A percentile compares a stretch with the other conserved stretches of the same genome.
phyloP scores from a whole-genome alignment of 2,888 invertebrate species.

The Bruchidius siliquastri region DNA sequence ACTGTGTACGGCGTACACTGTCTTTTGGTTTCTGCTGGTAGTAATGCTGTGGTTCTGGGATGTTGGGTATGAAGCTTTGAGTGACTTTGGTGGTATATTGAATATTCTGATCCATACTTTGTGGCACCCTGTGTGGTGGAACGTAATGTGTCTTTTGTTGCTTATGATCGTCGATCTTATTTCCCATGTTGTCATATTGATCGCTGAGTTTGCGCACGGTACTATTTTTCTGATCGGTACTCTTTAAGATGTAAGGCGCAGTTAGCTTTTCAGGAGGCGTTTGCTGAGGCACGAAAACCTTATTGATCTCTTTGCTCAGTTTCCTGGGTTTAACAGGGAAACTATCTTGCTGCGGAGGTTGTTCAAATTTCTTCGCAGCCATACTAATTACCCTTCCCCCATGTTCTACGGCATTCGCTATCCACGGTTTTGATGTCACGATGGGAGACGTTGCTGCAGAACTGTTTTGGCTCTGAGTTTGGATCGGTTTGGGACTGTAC shows the following conservation, averaged over 20 bases:
- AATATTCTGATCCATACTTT: not conserved
- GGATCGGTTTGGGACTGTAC: constrained; percentile 43
- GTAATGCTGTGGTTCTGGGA: constrained; percentile 3
- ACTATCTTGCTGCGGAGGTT: constrained; percentile 23
- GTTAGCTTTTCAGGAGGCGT: constrained; percentile 30
- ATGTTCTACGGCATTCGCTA: constrained; percentile 44
- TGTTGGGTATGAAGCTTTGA: constrained; percentile 7
- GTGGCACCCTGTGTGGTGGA: constrained; percentile 1
- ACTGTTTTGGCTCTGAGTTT: constrained; percentile 18
- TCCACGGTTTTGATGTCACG: constrained; percentile 48
- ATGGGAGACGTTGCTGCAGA: constrained; percentile 22
- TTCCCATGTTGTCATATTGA: constrained; percentile 37
- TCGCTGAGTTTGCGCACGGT: constrained; percentile 43
- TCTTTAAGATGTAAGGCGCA: constrained; percentile 36
- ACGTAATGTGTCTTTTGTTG: constrained; percentile 5
- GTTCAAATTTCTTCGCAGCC: constrained; percentile 56
- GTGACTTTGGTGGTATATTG: not conserved
- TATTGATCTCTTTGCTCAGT: constrained; percentile 34
- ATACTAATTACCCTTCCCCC: constrained; percentile 51
- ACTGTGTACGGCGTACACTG: not conserved
- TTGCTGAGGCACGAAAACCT: constrained; percentile 27
- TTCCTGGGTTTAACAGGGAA: constrained; percentile 30
- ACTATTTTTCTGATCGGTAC: constrained; percentile 27
- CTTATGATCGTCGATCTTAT: constrained; percentile 5
- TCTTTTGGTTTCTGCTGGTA: not conserved